These are phyloP conservation scores for Balaeniceps rex DNA, from an alignment of 2,113 vertebrate genomes.

Conservation along the genomic window DNA sequence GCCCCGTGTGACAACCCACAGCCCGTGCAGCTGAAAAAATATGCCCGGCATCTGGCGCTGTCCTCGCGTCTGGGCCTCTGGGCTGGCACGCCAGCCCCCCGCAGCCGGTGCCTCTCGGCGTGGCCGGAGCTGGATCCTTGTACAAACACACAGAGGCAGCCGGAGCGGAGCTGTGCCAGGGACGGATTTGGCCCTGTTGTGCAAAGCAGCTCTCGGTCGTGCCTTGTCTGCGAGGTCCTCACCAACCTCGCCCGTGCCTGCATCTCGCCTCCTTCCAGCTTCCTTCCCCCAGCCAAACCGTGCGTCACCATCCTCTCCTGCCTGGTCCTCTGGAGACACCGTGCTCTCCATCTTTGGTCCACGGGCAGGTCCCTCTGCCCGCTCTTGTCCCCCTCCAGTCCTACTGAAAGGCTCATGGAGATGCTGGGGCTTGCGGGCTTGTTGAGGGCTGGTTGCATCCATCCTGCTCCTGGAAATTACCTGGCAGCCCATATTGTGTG, in stretches of 20 bases:
- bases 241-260: neutral
- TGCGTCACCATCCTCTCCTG: neutral
- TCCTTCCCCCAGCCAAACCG: neutral
- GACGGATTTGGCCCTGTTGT: neutral
- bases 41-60: conserved; percentile 43
- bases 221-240: neutral
- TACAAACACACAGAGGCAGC: neutral
- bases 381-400: neutral
- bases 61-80: neutral
- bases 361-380: neutral
- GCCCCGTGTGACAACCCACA: conserved; percentile 43
- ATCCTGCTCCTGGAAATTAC: neutral
- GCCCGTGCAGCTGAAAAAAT: conserved; percentile 63
- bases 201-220: conserved; percentile 23
- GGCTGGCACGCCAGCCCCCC: neutral
- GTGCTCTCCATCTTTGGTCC: neutral
- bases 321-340: neutral
- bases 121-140: neutral
- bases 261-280: neutral
- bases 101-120: neutral
- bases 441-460: neutral
- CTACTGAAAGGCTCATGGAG: neutral
- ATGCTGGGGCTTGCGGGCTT: neutral
- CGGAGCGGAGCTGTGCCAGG: neutral
- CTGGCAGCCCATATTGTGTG: rapidly evolving